Percentiles rank a stretch among this genome's conserved stretches.
These are phyloP conservation scores for Sebastes diploproa DNA, from an alignment of 2,797 vertebrate genomes.

Conservation along the genomic window DNA sequence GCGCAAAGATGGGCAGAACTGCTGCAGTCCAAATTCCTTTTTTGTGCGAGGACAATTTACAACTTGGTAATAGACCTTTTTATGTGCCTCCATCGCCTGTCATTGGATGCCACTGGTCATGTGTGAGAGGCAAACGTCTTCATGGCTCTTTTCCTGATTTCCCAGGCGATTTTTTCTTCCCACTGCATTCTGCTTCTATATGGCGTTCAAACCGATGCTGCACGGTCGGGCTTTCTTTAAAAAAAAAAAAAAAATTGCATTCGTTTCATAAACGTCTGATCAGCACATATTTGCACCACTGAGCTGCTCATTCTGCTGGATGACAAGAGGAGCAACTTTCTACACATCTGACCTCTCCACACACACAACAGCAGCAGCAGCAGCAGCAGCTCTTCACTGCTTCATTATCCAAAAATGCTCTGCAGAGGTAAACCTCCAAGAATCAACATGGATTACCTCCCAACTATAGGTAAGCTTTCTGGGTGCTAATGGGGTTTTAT, in stretches of 20 bases:
- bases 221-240: conserved; percentile 86
- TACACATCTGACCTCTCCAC: conserved; percentile 32
- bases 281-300: conserved; percentile 30
- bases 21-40: conserved; percentile 96
- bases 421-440: conserved; percentile 27
- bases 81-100: conserved; percentile 95
- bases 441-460: conserved; percentile 79
- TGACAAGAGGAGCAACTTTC: conserved; percentile 58
- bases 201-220: conserved; percentile 87
- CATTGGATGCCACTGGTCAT: conserved; percentile 99
- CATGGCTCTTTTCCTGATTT: conserved; percentile 98
- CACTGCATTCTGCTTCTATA: conserved; percentile 92
- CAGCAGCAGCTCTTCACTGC: conserved; percentile 22
- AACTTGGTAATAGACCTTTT: conserved; percentile 98
- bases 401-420: conserved; percentile 27
- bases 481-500: conserved; percentile 11
- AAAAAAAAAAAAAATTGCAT: conserved; percentile 25
- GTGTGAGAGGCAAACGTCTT: conserved; percentile 95
- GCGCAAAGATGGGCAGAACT: conserved; percentile 91
- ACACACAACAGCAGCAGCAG: background rate
- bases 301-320: conserved; percentile 38
- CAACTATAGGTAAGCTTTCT: conserved; percentile 74
- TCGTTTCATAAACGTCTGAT: conserved; percentile 53
- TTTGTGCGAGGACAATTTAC: conserved; percentile 99
- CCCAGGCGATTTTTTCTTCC: conserved; percentile 90